A percentile compares a stretch with the other conserved stretches of the same genome.
These are phyloP conservation scores for Drosophila pectinifera DNA, from an alignment of 1,140 invertebrate species.

Conservation along the genomic window DNA sequence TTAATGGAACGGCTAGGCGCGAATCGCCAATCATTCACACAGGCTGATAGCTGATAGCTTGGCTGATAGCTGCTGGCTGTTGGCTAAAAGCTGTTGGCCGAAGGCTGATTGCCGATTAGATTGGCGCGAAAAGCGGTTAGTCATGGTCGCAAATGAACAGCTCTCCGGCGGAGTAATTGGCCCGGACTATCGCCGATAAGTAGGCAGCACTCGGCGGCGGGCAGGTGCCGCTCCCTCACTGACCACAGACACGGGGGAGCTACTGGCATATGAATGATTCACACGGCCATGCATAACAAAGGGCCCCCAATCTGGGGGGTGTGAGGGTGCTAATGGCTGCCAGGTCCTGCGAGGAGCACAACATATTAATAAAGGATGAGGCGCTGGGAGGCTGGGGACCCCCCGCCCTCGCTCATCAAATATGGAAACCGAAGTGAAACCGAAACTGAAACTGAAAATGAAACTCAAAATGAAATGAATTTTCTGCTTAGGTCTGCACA, in stretches of 20 bases:
- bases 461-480: constrained; percentile 39
- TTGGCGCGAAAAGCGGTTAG: constrained; percentile 46
- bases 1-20: constrained; percentile 28
- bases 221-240: too few relatives aligned
- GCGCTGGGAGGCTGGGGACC: too few relatives aligned
- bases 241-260: constrained; percentile 31
- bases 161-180: constrained; percentile 5
- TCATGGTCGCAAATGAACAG: constrained; percentile 51
- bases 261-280: constrained; percentile 79
- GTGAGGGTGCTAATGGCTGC: too few relatives aligned
- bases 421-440: constrained; percentile 42
- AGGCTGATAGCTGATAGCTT: not conserved
- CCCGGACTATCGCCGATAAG: constrained; percentile 38
- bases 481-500: constrained; percentile 62
- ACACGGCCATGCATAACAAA: constrained; percentile 60
- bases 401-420: too few relatives aligned
- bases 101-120: constrained; percentile 31
- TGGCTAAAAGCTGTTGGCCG: not conserved
- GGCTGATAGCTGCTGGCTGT: not conserved
- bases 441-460: constrained; percentile 9
- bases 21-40: constrained; percentile 42
- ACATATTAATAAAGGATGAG: constrained; percentile 56
- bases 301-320: not conserved
- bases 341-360: constrained; percentile 3
- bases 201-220: constrained; percentile 36